A percentile compares a stretch with the other conserved stretches of the same genome.
phyloP scores from a whole-genome alignment of 2,797 vertebrate genomes.

The Cyprinodon diabolis region DNA sequence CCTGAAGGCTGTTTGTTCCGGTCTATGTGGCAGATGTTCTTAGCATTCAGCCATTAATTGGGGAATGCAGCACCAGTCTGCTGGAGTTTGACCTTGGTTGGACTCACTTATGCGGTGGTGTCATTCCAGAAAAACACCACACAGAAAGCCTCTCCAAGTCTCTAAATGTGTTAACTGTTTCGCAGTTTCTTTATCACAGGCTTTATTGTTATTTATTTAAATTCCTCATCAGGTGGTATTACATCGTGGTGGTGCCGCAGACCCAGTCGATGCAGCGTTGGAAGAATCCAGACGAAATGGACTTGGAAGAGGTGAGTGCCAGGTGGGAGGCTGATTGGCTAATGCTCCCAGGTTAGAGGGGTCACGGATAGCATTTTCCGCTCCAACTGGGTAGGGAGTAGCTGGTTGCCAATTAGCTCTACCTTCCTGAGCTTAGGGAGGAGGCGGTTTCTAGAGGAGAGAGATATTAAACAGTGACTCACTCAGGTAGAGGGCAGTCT shows the following conservation, averaged over 20 bases:
- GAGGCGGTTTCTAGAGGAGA: slow-evolving; percentile 23
- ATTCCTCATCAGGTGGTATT: slow-evolving; percentile 89
- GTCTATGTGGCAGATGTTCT: slow-evolving; percentile 72
- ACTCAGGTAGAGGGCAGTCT: slow-evolving; percentile 48
- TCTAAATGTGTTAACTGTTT: slow-evolving; percentile 31
- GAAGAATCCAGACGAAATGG: slow-evolving; percentile 94
- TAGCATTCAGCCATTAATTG: slow-evolving; percentile 75
- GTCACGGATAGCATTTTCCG: slow-evolving; percentile 44
- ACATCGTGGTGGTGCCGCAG: slow-evolving; percentile 92
- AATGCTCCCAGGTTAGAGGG: slow-evolving; percentile 53
- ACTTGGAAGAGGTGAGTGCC: slow-evolving; percentile 92
- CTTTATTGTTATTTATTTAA: slow-evolving; percentile 40
- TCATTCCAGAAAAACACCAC: slow-evolving; percentile 27
- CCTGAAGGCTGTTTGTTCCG: slow-evolving; percentile 64
- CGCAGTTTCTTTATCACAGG: slow-evolving; percentile 36
- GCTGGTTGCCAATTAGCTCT: slow-evolving; percentile 66
- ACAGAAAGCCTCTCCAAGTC: slow-evolving; percentile 26
- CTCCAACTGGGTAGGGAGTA: slow-evolving; percentile 68
- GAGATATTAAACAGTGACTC: slow-evolving; percentile 64
- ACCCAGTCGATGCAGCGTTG: slow-evolving; percentile 78
- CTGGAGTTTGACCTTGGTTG: slow-evolving; percentile 56
- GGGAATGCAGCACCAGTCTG: slow-evolving; percentile 64
- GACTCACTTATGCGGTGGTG: slow-evolving; percentile 50
- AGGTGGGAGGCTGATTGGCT: slow-evolving; percentile 60
- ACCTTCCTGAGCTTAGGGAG: slow-evolving; percentile 42